Evolutionary conservation across 2,113 vertebrate species (phyloP).

Genomic region (Riparia riparia): DNA sequence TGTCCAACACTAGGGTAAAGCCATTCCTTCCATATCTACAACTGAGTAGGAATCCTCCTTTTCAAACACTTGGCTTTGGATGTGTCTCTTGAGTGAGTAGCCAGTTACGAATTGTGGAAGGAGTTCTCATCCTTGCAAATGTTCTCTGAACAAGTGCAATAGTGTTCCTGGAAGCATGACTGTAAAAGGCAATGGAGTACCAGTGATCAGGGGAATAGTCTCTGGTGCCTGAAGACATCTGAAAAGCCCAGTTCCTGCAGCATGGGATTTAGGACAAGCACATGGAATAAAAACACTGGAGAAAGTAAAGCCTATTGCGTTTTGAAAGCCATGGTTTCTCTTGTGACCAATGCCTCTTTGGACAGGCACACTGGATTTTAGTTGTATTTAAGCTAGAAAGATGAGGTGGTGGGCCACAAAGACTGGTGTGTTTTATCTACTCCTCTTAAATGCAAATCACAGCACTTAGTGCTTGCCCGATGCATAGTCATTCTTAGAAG

Average conservation of each 20-base stretch:
- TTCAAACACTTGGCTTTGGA: neutral
- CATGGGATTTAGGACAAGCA: neutral
- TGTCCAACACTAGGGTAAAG: neutral
- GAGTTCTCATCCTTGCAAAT: neutral
- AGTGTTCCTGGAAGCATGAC: neutral
- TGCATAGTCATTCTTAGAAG: neutral
- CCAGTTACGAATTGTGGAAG: neutral
- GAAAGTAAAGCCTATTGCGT: neutral
- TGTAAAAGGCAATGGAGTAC: neutral
- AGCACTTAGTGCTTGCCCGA: neutral
- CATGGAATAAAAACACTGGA: neutral
- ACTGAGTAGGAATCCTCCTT: neutral
- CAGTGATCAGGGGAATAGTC: neutral
- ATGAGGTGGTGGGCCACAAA: neutral
- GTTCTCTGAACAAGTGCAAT: neutral
- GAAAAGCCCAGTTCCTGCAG: neutral
- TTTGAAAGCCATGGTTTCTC: neutral
- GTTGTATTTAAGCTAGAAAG: neutral
- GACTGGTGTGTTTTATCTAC: neutral
- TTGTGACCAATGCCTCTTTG: neutral
- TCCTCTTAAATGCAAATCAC: neutral
- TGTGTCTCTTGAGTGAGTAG: neutral
- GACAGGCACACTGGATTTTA: neutral
- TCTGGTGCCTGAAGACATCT: neutral
- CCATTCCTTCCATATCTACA: neutral